A percentile compares a stretch with the other conserved stretches of the same genome.
Conservation (phyloP, 1,140 invertebrate genomes). For the Scaptomyza montana region DNA sequence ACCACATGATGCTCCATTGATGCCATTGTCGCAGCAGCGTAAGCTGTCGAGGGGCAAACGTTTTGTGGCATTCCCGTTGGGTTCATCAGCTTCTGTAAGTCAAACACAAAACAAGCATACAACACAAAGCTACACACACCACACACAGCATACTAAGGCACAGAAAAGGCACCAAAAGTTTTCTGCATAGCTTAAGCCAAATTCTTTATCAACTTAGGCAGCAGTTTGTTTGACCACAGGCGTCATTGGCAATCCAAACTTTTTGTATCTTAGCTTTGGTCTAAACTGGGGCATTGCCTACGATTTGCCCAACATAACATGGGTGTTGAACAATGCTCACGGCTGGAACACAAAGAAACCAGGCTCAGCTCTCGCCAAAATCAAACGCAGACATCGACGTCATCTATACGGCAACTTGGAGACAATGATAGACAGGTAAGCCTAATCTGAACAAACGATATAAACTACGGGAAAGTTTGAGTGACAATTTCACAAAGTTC, state of each 20-base stretch:
- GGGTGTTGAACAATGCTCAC: constrained; percentile 85
- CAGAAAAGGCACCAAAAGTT: constrained; percentile 7
- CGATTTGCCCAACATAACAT: constrained; percentile 89
- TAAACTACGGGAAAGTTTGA: constrained; percentile 2
- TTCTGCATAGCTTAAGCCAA: constrained; percentile 36
- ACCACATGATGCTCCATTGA: constrained; percentile 56
- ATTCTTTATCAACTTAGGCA: constrained; percentile 50
- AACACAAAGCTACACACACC: background rate
- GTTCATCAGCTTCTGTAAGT: constrained; percentile 83
- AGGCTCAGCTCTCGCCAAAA: constrained; percentile 51
- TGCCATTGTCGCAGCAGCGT: constrained; percentile 57
- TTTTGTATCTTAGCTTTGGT: constrained; percentile 75
- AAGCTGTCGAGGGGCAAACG: constrained; percentile 77
- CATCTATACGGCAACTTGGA: constrained; percentile 89
- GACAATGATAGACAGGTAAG: constrained; percentile 88
- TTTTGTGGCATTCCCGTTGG: constrained; percentile 83
- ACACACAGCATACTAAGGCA: background rate
- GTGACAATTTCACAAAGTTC: background rate
- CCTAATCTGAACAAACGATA: constrained; percentile 9
- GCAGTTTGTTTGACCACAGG: constrained; percentile 79
- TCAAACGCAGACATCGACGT: constrained; percentile 87
- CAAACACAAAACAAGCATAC: constrained; percentile 25
- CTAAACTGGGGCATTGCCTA: constrained; percentile 90
- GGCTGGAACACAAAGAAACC: constrained; percentile 62
- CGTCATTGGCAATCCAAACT: constrained; percentile 78